Base-by-base conservation (phyloP, 1,140 invertebrate species). In the Trichonephila clavata region DNA sequence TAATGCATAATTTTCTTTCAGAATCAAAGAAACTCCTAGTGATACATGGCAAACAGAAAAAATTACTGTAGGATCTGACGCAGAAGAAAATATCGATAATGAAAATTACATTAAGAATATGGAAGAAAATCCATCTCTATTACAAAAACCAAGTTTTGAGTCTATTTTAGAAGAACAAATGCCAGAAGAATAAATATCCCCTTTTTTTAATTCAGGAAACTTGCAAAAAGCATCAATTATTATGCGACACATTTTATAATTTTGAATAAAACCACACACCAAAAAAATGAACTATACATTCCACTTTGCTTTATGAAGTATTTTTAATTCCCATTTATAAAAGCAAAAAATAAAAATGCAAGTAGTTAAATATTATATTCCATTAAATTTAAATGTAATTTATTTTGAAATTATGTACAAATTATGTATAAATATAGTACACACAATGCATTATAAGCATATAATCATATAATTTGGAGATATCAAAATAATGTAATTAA, bases 91-190 rank as follows among this genome's bases (percentile, higher is more conserved):
- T 50, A 80, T 93, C 7, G 92, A 93, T 68, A 81, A 61, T 27
- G 92, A 88, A 88, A 93, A 93, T 81, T 93, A 80, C 57, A 87
- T 87, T n/a, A 50, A 88, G 60, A 86, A 93, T 88, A 61, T 81
- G 18, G 27, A 63, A 27, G 27, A 77, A 5, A 32, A 80, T 27
- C 39, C 65, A 3, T 80, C 61, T 63, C 20, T 50, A 87, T 61
- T 87, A 65, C 27, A 80, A 63, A 21, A 68, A 6, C 8, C 50
- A 27, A 57, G 43, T 18, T 27, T 86, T 39, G 18, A 50, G 24
- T 83, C 81, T 57, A 86, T 92, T 71, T 13, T 92, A 1, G 83
- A 86, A 77, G 43, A 57, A 24, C 14, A 84, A 18, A 59, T 18
- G 14, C 8, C 63, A 1, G 43, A 20, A 24, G 43, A 63, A 80